Evolutionary conservation across 2,113 vertebrate species (phyloP).

Genomic region (Nothocercus nigrocapillus): DNA sequence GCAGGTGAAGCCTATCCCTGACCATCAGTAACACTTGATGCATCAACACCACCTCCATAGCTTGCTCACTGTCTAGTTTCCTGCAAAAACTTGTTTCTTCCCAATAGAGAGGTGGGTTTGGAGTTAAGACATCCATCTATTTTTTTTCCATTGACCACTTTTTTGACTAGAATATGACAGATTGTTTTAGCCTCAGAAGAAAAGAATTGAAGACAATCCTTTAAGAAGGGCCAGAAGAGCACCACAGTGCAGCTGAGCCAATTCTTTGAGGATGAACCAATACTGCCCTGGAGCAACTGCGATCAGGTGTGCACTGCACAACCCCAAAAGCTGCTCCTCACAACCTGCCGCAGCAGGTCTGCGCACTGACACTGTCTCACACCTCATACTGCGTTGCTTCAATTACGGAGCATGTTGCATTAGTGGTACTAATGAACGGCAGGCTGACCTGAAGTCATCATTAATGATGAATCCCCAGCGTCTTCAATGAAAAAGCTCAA

Average conservation of each 20-base stretch:
- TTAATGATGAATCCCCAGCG: neutral
- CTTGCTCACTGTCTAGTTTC: neutral
- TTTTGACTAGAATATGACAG: neutral
- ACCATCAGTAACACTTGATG: rapidly evolving
- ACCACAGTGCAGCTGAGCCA: neutral
- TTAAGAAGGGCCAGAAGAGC: neutral
- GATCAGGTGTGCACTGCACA: too few relatives aligned
- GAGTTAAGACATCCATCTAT: neutral
- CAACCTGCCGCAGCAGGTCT: neutral
- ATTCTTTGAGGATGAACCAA: neutral
- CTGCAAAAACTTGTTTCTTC: neutral
- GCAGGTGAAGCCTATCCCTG: neutral
- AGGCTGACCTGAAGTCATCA: neutral
- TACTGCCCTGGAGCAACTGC: neutral
- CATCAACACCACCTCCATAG: neutral
- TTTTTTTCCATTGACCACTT: neutral
- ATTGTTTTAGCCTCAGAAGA: neutral
- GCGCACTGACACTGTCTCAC: too few relatives aligned
- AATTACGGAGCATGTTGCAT: neutral
- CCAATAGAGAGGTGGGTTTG: rapidly evolving
- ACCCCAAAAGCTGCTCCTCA: neutral
- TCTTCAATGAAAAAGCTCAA: neutral
- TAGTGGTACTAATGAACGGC: rapidly evolving
- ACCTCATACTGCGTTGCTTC: neutral
- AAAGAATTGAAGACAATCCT: neutral